Conservation (phyloP, 2,888 invertebrate genomes). For the Parochlus steinenii region DNA sequence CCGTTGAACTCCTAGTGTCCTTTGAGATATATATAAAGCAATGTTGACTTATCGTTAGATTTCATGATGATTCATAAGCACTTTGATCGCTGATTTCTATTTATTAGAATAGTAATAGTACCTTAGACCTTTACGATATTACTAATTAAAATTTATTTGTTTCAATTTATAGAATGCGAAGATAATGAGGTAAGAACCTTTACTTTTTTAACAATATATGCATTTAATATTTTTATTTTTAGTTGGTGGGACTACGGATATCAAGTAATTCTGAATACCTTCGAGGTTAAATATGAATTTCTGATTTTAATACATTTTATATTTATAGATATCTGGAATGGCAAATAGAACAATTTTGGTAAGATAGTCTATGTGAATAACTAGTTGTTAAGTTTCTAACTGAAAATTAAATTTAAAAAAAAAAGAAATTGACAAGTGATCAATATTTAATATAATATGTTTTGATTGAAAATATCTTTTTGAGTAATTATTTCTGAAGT, state of each 20-base stretch:
- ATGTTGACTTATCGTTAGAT: conserved; percentile 5
- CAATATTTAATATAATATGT: too few relatives aligned
- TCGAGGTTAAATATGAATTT: too few relatives aligned
- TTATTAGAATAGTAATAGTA: too few relatives aligned
- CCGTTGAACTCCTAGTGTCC: conserved; percentile 9
- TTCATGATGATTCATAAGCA: conserved; percentile 13
- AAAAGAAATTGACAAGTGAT: too few relatives aligned
- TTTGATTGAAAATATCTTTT: too few relatives aligned
- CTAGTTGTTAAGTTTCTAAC: not conserved
- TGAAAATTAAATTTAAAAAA: not conserved
- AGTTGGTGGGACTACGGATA: conserved; percentile 99
- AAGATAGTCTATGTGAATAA: not conserved
- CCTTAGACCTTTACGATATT: too few relatives aligned
- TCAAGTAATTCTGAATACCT: too few relatives aligned
- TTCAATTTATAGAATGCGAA: conserved; percentile 12
- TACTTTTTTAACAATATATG: not conserved
- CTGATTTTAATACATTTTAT: too few relatives aligned
- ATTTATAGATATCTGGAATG: conserved; percentile 98
- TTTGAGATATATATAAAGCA: too few relatives aligned
- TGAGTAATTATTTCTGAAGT: too few relatives aligned
- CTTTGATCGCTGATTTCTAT: conserved; percentile 18
- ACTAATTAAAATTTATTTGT: too few relatives aligned
- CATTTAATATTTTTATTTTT: conserved; percentile 48
- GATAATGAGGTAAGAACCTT: conserved; percentile 6
- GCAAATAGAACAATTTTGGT: conserved; percentile 95